phyloP scores from a whole-genome alignment of 2,113 vertebrate species.

The Etheostoma cragini region DNA sequence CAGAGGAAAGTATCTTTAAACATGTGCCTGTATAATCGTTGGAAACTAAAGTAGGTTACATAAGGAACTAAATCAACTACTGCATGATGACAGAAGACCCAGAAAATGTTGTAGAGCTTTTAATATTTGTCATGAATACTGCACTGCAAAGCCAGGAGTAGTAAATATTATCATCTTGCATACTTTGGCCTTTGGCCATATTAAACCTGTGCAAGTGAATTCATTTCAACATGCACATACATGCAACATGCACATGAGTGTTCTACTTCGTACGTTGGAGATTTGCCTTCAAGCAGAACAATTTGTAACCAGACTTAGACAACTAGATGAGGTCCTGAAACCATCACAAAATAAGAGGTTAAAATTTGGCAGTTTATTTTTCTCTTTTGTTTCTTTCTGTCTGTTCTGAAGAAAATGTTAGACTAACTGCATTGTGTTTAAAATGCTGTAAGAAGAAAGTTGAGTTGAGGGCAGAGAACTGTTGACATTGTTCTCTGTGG shows the following conservation, averaged over 20 bases:
- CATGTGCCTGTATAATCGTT: constrained; percentile 1
- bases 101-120: constrained; percentile 68
- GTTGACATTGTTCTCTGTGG: background rate
- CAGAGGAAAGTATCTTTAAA: constrained; percentile 47
- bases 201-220: constrained; percentile 29
- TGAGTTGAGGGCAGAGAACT: background rate
- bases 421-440: background rate
- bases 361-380: background rate
- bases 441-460: background rate
- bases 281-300: background rate
- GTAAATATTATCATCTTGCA: constrained; percentile 48
- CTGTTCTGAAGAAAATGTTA: background rate
- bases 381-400: too few species aligned
- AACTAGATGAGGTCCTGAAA: background rate
- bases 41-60: constrained; percentile 31
- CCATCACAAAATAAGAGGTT: background rate
- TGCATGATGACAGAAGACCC: constrained; percentile 66
- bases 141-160: constrained; percentile 34
- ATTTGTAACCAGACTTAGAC: constrained; percentile 7
- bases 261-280: background rate
- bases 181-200: constrained; percentile 9
- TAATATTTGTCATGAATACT: constrained; percentile 65
- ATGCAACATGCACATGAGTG: constrained; percentile 17
- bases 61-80: constrained; percentile 60
- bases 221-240: constrained; percentile 35